Evolutionary conservation across 1,140 invertebrate species (phyloP), one percentile per base, ranked within the genome.

Genomic region (Drosophila kepulauana): DNA sequence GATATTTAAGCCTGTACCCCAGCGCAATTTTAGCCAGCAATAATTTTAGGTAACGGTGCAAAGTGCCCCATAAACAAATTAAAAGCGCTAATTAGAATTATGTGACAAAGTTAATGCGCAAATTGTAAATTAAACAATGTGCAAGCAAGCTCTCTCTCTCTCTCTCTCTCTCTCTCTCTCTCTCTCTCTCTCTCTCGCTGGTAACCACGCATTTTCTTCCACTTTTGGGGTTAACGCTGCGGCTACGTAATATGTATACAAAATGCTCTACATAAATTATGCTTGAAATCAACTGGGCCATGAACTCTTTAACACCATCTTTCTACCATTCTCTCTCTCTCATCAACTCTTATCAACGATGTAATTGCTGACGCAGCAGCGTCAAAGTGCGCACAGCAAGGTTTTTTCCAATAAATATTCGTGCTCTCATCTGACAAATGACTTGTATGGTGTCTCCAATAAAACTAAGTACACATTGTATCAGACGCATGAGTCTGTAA

Each of bases 51-150:
- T 78, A 79, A 88, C 81, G 73, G 43, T 77, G 86, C 78, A 84
- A 89, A 89, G 84, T 87, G 84, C 64, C 85, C 78, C 86, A 89
- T 89, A 89, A 89, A 89, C 85, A 85, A 89, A 89, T 89, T 89
- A 89, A 89, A 89, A 89, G 71, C 75, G 81, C 88, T 89, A 89
- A 89, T 89, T 89, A 89, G 86, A 89, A 89, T 89, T 85, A 89
- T 89, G 85, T 85, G 85, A 89, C 85, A 85, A 89, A 89, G 78
- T 89, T 89, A 89, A 89, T 89, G 85, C 85, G 85, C 75, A 89
- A 89, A 88, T 81, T 85, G 84, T 89, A 89, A 89, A 89, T 89
- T 89, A 85, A 89, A 89, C 85, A 88, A 89, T 81, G 80, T 81
- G 73, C 62, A 48, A 75, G 64, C 65, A 16, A 43, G 20, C 43